phyloP scores from a whole-genome alignment of 1,140 invertebrate genomes.

The Agrilus planipennis region DNA sequence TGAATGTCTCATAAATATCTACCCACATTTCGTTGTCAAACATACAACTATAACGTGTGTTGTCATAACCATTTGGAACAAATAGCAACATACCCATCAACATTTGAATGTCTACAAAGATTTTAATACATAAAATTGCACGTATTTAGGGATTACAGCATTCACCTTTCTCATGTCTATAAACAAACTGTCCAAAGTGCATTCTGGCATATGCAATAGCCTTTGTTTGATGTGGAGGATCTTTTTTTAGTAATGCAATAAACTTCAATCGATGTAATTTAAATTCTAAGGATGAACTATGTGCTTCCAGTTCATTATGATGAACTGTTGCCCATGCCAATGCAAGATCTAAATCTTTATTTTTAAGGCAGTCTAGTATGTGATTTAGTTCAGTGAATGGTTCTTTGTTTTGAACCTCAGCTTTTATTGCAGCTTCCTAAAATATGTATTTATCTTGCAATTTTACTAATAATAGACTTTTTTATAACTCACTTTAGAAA shows the following conservation, averaged over 20 bases:
- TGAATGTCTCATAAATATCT: slow-evolving; percentile 71
- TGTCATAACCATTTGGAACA: slow-evolving; percentile 62
- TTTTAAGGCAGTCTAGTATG: slow-evolving; percentile 70
- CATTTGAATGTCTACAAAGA: slow-evolving; percentile 58
- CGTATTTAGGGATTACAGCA: background rate
- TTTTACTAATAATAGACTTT: background rate
- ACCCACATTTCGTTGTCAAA: slow-evolving; percentile 70
- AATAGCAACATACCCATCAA: slow-evolving; percentile 83
- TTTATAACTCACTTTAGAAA: slow-evolving; percentile 44
- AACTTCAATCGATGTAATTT: slow-evolving; percentile 60
- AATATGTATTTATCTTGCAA: slow-evolving; percentile 18
- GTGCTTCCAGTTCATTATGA: slow-evolving; percentile 46
- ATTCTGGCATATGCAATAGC: slow-evolving; percentile 80
- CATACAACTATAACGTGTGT: slow-evolving; percentile 71
- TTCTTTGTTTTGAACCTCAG: slow-evolving; percentile 60
- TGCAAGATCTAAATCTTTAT: slow-evolving; percentile 66
- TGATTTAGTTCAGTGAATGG: slow-evolving; percentile 76
- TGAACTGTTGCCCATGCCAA: slow-evolving; percentile 63
- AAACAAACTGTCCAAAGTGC: slow-evolving; percentile 74
- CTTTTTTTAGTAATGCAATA: slow-evolving; percentile 47
- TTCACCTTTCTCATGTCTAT: slow-evolving; percentile 66
- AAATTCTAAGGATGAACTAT: slow-evolving; percentile 73
- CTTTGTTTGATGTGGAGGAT: slow-evolving; percentile 50
- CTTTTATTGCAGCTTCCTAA: slow-evolving; percentile 60
- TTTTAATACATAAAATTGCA: background rate